Conservation (phyloP, 2,113 vertebrate species). For the Eupsittula cactorum region DNA sequence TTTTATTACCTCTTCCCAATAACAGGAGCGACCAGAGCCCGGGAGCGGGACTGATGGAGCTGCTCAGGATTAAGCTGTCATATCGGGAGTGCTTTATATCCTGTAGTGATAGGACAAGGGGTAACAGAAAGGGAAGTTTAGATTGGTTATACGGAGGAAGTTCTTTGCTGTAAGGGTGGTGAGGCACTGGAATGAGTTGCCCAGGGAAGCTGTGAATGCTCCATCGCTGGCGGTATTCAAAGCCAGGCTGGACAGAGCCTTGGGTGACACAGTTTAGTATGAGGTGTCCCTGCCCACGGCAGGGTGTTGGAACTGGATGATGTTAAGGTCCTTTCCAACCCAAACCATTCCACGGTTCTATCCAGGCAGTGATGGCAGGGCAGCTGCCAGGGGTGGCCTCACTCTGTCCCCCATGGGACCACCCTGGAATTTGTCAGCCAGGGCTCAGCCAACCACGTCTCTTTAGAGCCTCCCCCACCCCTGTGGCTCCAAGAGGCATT, state of each 20-base stretch:
- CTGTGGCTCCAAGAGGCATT: not conserved
- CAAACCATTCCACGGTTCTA: not conserved
- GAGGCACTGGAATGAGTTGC: not conserved
- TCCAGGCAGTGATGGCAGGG: not conserved
- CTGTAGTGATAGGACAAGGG: too few relatives aligned
- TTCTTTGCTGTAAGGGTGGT: not conserved
- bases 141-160: too few relatives aligned
- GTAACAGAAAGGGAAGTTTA: too few relatives aligned
- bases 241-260: too few relatives aligned
- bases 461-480: rapidly evolving
- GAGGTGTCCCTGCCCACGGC: not conserved
- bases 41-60: not conserved
- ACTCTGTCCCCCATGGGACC: not conserved
- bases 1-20: not conserved
- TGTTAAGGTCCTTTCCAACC: not conserved
- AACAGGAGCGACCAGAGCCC: rapidly evolving
- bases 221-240: not conserved
- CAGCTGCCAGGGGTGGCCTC: not conserved
- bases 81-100: not conserved
- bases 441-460: rapidly evolving
- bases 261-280: too few relatives aligned
- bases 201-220: not conserved
- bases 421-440: not conserved
- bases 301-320: too few relatives aligned
- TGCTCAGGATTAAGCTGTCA: not conserved